These are phyloP conservation scores for Globodera rostochiensis DNA, from an alignment of 1,140 invertebrate species.

Conservation along the genomic window DNA sequence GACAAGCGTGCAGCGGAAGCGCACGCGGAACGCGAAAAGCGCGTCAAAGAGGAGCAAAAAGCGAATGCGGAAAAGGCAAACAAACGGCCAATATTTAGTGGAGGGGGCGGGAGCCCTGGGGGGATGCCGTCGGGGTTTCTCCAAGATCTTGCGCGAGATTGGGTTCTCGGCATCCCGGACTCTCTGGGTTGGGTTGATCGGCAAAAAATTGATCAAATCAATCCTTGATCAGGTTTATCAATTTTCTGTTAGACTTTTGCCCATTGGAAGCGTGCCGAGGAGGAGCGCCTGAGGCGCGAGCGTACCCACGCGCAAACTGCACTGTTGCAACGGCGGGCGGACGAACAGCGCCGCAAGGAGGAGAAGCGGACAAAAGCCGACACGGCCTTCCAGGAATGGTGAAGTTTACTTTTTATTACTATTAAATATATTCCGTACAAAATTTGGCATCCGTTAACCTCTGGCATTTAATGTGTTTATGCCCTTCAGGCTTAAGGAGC, in stretches of 20 bases:
- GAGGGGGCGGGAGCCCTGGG: too few species aligned
- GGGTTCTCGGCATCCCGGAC: too few species aligned
- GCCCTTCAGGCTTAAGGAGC: not conserved
- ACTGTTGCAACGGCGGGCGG: not conserved
- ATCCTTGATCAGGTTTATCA: too few species aligned
- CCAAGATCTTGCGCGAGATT: too few species aligned
- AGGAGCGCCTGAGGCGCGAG: not conserved
- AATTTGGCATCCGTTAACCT: too few species aligned
- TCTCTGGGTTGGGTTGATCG: too few species aligned
- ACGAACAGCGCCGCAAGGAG: not conserved
- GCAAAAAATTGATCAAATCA: too few species aligned
- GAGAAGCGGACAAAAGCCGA: not conserved
- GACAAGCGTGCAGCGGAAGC: not conserved
- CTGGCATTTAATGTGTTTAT: not conserved
- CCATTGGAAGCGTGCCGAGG: not conserved
- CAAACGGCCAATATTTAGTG: too few species aligned
- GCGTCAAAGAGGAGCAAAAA: not conserved
- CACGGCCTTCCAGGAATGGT: not conserved
- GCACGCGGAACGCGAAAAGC: not conserved
- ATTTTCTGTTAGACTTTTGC: not conserved
- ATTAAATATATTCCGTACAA: too few species aligned
- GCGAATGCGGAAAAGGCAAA: not conserved
- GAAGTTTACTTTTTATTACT: too few species aligned
- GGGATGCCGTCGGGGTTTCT: too few species aligned
- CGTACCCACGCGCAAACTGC: not conserved